Percentiles rank a stretch among this genome's conserved stretches.
Conservation (phyloP, 2,888 invertebrate genomes). For the Nasonovia ribisnigri region DNA sequence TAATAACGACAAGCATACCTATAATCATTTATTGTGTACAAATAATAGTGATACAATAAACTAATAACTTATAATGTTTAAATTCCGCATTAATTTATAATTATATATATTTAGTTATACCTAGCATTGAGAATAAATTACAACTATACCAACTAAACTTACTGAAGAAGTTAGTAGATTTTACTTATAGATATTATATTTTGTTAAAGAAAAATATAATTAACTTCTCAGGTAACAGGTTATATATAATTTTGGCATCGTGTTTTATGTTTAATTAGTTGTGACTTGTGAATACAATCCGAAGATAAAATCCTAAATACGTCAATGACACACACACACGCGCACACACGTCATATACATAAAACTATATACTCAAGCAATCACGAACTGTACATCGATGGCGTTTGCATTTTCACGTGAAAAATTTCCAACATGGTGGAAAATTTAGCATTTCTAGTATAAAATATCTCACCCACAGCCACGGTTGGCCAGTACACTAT, state of each 20-base stretch:
- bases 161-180: background rate
- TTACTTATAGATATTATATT: background rate
- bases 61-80: background rate
- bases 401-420: background rate
- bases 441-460: background rate
- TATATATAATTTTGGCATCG: background rate
- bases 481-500: background rate
- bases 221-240: background rate
- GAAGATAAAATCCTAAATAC: background rate
- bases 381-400: background rate
- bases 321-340: background rate
- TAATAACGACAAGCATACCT: too few relatives aligned
- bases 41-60: background rate
- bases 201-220: background rate
- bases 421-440: background rate
- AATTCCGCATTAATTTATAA: too few relatives aligned
- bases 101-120: background rate
- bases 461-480: too few relatives aligned
- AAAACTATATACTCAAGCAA: too few relatives aligned
- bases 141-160: background rate
- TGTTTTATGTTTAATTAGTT: background rate
- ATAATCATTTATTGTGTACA: background rate
- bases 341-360: background rate
- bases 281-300: background rate
- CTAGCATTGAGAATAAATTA: background rate